These are phyloP conservation scores for Brienomyrus longianalis DNA, from an alignment of 2,113 vertebrate species.

Conservation along the genomic window DNA sequence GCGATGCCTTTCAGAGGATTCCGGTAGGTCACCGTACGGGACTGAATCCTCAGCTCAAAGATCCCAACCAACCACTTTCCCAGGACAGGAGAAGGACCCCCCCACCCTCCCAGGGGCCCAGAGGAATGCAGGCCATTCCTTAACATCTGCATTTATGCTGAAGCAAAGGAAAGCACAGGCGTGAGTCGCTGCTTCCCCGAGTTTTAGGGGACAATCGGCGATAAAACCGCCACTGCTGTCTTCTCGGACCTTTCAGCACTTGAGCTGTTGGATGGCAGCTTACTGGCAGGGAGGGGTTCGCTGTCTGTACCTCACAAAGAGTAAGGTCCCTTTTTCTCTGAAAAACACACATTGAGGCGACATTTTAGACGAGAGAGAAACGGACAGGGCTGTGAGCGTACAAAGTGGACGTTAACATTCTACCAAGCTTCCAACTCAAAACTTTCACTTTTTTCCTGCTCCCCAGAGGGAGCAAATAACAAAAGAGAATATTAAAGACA, in stretches of 20 bases:
- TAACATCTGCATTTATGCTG: slow-evolving; percentile 58
- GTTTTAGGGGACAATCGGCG: slow-evolving; percentile 75
- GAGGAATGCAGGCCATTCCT: slow-evolving; percentile 60
- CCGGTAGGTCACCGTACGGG: not conserved
- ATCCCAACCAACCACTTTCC: slow-evolving; percentile 76
- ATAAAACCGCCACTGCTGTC: slow-evolving; percentile 76
- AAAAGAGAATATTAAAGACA: not conserved
- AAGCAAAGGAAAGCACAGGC: slow-evolving; percentile 55
- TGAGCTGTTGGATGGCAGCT: slow-evolving; percentile 84
- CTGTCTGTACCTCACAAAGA: slow-evolving; percentile 91
- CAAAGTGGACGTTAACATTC: not conserved
- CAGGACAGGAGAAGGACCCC: slow-evolving; percentile 48
- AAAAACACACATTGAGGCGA: not conserved
- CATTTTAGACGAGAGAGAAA: not conserved
- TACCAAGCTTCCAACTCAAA: not conserved
- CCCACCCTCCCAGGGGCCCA: slow-evolving; percentile 52
- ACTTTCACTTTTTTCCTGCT: not conserved
- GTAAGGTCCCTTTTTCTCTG: slow-evolving; percentile 76
- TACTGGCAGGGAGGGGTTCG: slow-evolving; percentile 79
- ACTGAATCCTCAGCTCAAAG: not conserved
- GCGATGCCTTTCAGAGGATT: not conserved
- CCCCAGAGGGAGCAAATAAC: not conserved
- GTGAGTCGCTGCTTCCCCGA: slow-evolving; percentile 12
- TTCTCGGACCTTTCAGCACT: slow-evolving; percentile 66
- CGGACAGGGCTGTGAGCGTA: not conserved